A percentile compares a stretch with the other conserved stretches of the same genome.
phyloP scores from a whole-genome alignment of 1,140 invertebrate genomes.

The Sitodiplosis mosellana region DNA sequence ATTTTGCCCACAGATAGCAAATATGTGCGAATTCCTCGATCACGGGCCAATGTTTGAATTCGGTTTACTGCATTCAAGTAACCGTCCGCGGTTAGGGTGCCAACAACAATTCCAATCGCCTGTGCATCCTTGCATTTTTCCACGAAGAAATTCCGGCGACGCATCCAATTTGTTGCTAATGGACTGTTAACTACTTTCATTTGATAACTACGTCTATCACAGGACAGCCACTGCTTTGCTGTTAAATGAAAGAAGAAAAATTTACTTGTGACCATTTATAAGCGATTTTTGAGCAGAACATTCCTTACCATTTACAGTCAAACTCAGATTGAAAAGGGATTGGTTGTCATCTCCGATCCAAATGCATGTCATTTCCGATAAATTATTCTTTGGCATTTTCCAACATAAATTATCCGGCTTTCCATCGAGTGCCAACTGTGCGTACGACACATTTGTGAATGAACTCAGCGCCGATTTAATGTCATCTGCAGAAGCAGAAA shows the following conservation, averaged over 20 bases:
- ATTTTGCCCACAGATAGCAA: slow-evolving; percentile 84
- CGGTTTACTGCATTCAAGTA: slow-evolving; percentile 60
- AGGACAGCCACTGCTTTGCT: slow-evolving; percentile 16
- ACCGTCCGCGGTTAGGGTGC: slow-evolving; percentile 64
- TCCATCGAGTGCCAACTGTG: background rate
- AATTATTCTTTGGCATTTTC: background rate
- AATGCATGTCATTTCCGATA: background rate
- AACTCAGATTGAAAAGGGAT: slow-evolving; percentile 1
- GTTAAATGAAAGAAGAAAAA: too few relatives aligned
- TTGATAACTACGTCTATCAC: slow-evolving; percentile 8
- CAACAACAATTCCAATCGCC: slow-evolving; percentile 72
- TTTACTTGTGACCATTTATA: too few relatives aligned
- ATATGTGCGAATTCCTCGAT: slow-evolving; percentile 67
- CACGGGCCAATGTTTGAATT: slow-evolving; percentile 51
- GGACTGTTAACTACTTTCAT: slow-evolving; percentile 15
- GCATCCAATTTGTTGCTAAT: slow-evolving; percentile 36
- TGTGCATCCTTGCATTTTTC: slow-evolving; percentile 79
- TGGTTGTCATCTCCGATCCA: slow-evolving; percentile 4
- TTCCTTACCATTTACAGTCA: slow-evolving; percentile 2
- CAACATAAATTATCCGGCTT: background rate
- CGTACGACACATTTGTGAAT: background rate
- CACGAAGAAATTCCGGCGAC: slow-evolving; percentile 59
- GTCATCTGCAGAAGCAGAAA: background rate
- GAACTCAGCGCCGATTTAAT: background rate
- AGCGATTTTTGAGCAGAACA: too few relatives aligned